Evolutionary conservation across 2,797 vertebrate genomes (phyloP), one percentile per base, ranked within the genome.

Genomic region (Alcedo atthis): DNA sequence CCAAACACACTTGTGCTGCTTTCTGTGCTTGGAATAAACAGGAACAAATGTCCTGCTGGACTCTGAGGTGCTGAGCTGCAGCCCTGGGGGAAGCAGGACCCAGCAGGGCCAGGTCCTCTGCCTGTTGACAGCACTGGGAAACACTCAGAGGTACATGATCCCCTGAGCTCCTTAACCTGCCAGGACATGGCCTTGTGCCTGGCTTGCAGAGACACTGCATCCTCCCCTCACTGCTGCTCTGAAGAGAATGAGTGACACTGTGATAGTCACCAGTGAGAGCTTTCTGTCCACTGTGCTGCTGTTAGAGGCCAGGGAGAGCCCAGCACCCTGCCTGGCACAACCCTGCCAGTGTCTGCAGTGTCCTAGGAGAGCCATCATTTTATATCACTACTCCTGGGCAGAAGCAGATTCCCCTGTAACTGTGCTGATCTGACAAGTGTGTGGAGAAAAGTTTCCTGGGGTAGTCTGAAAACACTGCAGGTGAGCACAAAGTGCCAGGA

Each of bases 21-120:
- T 55, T 49, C 48, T 71, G 85, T 53, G n/a, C 79, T 91, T 40
- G 42, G 81, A 92, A 89, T 69, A 91, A 95, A 88, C 63, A 46
- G 15, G 54, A 54, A 59, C 25, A 46, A 80, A 61, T 12, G 14
- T 87, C 88, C 89, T 68, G 76, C 37, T 69, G 94, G 90, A 67
- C 68, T 75, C 37, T 54, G 64, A 25, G 5, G 49, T 32, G 28
- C 46, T 55, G 37, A 67, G 30, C 67, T 75, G 43, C 46, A 8
- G 15, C 5, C 0, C 37, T 46, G 10, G 53, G 53, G 53, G 46
- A 49, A 48, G 55, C 45, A 25, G 6, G 18, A 24, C 19, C 42
- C n/a, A 25, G 43, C 2, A 9, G 10, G 28, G 49, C 28, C 16
- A 32, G 54, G 45, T 54, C 30, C 33, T 42, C 3, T 20, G 83